Evolutionary conservation across 2,113 vertebrate genomes (phyloP).

Genomic region (Gymnobelideus leadbeateri): DNA sequence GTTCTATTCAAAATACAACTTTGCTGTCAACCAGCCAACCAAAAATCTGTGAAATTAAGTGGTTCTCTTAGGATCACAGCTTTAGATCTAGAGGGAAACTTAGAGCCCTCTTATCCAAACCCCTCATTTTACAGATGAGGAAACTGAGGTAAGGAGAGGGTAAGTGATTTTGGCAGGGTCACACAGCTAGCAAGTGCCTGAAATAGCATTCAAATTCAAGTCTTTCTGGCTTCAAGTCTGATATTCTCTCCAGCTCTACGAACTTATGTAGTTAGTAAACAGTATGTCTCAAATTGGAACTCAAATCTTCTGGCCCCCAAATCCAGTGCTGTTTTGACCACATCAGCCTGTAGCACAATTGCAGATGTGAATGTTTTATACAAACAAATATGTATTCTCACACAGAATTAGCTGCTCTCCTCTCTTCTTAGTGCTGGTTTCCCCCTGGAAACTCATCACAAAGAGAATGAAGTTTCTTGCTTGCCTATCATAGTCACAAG

Average conservation of each 20-base stretch:
- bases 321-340: background rate
- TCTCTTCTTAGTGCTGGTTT: background rate
- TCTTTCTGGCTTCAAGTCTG: background rate
- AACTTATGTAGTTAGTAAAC: background rate
- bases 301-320: background rate
- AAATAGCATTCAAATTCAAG: background rate
- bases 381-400: background rate
- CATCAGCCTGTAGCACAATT: background rate
- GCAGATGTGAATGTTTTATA: background rate
- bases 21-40: background rate
- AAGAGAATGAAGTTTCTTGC: slow-evolving; percentile 69
- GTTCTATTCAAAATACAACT: background rate
- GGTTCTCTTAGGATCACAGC: background rate
- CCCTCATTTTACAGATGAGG: background rate
- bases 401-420: background rate
- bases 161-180: background rate
- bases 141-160: background rate
- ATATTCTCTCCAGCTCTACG: background rate
- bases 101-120: background rate
- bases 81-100: background rate
- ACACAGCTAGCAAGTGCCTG: background rate
- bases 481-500: slow-evolving; percentile 59
- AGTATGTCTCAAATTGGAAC: background rate
- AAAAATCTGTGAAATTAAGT: background rate
- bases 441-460: slow-evolving; percentile 58